Conservation (phyloP, 2,888 invertebrate genomes). For the Dryomyza anilis region DNA sequence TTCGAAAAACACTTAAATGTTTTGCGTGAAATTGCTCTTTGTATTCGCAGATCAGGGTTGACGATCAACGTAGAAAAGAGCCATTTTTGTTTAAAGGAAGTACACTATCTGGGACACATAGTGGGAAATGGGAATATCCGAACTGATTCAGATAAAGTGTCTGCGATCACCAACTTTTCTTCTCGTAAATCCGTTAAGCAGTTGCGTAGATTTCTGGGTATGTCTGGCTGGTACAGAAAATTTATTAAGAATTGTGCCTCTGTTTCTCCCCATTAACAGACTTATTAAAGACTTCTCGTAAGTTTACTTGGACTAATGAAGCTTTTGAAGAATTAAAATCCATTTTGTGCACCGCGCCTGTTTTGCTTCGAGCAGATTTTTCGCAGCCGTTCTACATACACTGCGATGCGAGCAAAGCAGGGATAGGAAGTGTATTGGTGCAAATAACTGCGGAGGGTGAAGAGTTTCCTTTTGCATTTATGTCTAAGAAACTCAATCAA, state of each 20-base stretch:
- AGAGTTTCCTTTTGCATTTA: too few relatives aligned
- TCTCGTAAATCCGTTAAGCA: conserved; percentile 5
- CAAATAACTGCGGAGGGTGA: conserved; percentile 15
- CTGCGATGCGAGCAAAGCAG: conserved; percentile 26
- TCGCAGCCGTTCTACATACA: too few relatives aligned
- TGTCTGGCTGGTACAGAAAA: too few relatives aligned
- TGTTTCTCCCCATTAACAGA: conserved; percentile 25
- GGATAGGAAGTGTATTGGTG: too few relatives aligned
- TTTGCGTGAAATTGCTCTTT: not conserved
- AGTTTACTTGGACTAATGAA: conserved; percentile 3
- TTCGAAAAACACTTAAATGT: not conserved
- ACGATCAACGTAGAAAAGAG: conserved; percentile 19
- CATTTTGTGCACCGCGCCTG: too few relatives aligned
- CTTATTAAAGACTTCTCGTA: not conserved
- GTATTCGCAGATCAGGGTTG: conserved; percentile 4
- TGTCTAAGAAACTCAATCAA: too few relatives aligned
- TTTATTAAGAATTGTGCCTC: too few relatives aligned
- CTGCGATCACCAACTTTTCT: conserved; percentile 18
- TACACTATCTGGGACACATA: conserved; percentile 24
- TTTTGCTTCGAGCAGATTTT: too few relatives aligned
- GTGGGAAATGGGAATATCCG: conserved; percentile 18
- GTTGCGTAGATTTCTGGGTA: conserved; percentile 26
- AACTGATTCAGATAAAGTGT: too few relatives aligned
- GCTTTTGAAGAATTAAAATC: conserved; percentile 9
- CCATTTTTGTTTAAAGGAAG: conserved; percentile 19